Conservation (phyloP, 2,113 vertebrate species). For the Cyprinodon variegatus region DNA sequence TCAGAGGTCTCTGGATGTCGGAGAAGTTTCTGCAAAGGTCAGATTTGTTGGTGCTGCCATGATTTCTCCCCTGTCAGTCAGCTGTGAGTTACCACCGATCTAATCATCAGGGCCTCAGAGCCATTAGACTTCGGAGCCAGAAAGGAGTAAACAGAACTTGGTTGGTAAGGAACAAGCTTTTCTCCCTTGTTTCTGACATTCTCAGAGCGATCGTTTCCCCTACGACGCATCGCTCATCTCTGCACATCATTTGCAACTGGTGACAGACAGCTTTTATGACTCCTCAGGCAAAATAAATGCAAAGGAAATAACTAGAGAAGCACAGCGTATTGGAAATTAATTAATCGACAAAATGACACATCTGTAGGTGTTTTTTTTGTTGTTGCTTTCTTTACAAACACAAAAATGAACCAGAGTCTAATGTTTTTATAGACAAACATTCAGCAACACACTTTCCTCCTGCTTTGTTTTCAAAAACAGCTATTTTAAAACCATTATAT, state of each 20-base stretch:
- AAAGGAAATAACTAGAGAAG: conserved; percentile 22
- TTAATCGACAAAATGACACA: too few species aligned
- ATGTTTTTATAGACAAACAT: too few species aligned
- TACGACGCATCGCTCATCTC: conserved; percentile 16
- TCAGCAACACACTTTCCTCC: too few species aligned
- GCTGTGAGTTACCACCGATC: conserved; percentile 6
- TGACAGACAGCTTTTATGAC: conserved; percentile 10
- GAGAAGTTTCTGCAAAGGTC: conserved; percentile 16
- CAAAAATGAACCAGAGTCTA: too few species aligned
- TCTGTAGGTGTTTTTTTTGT: not conserved
- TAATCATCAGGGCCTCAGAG: conserved; percentile 4
- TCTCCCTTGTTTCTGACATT: conserved; percentile 25
- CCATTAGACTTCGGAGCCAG: conserved; percentile 29
- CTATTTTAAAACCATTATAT: too few species aligned
- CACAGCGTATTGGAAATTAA: conserved; percentile 3
- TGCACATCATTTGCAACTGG: conserved; percentile 24
- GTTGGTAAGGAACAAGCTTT: not conserved
- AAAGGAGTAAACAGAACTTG: conserved; percentile 24
- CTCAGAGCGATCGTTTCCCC: conserved; percentile 14
- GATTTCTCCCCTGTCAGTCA: conserved; percentile 2
- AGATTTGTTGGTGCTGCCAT: conserved; percentile 7
- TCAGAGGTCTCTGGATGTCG: not conserved
- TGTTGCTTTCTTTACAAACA: too few species aligned
- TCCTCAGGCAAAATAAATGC: conserved; percentile 7
- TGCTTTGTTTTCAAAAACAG: too few species aligned